phyloP scores from a whole-genome alignment of 2,797 vertebrate genomes.

The Pseudopleuronectes americanus region DNA sequence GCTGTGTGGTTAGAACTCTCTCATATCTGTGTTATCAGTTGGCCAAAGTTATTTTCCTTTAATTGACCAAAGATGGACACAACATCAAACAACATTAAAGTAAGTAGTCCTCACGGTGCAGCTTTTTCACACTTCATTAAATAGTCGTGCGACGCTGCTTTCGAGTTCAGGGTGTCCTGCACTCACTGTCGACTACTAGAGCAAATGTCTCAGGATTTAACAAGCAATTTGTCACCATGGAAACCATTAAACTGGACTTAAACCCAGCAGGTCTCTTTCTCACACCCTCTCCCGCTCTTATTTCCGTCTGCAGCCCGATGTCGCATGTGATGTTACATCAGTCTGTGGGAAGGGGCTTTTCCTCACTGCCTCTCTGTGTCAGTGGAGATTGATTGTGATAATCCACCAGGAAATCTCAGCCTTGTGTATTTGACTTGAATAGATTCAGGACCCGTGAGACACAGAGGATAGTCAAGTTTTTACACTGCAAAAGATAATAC shows the following conservation, averaged over 20 bases:
- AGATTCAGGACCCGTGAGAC: too few relatives aligned
- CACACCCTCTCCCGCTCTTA: not conserved
- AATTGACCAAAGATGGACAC: not conserved
- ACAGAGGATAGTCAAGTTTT: too few relatives aligned
- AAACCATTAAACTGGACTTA: slow-evolving; percentile 49
- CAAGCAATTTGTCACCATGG: slow-evolving; percentile 44
- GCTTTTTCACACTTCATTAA: not conserved
- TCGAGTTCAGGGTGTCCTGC: slow-evolving; percentile 7
- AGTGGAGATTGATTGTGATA: not conserved
- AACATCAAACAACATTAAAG: not conserved
- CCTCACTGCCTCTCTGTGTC: too few relatives aligned
- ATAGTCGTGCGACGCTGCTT: not conserved
- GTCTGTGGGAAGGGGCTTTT: slow-evolving; percentile 14
- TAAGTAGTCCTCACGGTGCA: not conserved
- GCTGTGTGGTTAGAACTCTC: not conserved
- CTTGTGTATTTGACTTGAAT: too few relatives aligned
- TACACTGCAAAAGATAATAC: too few relatives aligned
- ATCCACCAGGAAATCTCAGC: slow-evolving; percentile 14
- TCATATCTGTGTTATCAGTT: slow-evolving; percentile 3
- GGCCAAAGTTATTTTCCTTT: not conserved
- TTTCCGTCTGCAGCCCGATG: slow-evolving; percentile 10
- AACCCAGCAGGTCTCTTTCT: slow-evolving; percentile 30
- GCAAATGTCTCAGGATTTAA: slow-evolving; percentile 1
- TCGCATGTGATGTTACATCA: slow-evolving; percentile 2
- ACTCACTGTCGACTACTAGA: not conserved